Conservation (phyloP, 2,888 invertebrate species). For the Archaeoteleia sp. region DNA sequence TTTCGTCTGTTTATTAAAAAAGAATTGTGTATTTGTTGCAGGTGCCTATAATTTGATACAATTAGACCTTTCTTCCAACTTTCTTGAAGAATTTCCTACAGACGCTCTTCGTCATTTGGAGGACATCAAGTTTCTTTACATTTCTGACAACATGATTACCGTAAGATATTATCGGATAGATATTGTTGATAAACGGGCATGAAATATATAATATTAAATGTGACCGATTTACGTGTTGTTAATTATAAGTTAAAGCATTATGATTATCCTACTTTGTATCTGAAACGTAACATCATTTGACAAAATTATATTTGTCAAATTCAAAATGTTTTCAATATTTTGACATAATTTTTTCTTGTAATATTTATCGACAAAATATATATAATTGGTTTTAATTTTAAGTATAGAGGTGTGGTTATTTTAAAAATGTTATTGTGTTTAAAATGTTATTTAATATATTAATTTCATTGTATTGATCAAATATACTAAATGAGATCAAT, state of each 20-base stretch:
- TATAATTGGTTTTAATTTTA: too few species aligned
- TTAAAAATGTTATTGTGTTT: too few species aligned
- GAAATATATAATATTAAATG: conserved; percentile 13
- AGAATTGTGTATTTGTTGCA: conserved; percentile 52
- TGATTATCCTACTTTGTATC: conserved; percentile 12
- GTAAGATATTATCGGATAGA: conserved; percentile 73
- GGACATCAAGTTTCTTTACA: conserved; percentile 83
- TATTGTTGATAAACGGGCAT: conserved; percentile 1
- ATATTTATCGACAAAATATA: too few species aligned
- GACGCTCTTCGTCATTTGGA: conserved; percentile 84
- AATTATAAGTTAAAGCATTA: conserved; percentile 24
- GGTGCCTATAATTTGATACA: conserved; percentile 81
- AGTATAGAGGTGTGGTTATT: too few species aligned
- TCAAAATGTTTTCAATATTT: too few species aligned
- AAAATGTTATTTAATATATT: too few species aligned
- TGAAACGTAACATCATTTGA: background rate
- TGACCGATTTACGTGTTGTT: conserved; percentile 11
- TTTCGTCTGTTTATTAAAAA: background rate
- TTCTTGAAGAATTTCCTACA: conserved; percentile 87
- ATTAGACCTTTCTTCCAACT: conserved; percentile 91
- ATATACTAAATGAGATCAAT: too few species aligned
- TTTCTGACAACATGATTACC: conserved; percentile 90
- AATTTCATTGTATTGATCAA: too few species aligned
- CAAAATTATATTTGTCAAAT: too few species aligned
- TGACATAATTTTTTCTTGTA: too few species aligned